These are phyloP conservation scores for Hypothenemus hampei DNA, from an alignment of 1,140 invertebrate species.

Conservation along the genomic window DNA sequence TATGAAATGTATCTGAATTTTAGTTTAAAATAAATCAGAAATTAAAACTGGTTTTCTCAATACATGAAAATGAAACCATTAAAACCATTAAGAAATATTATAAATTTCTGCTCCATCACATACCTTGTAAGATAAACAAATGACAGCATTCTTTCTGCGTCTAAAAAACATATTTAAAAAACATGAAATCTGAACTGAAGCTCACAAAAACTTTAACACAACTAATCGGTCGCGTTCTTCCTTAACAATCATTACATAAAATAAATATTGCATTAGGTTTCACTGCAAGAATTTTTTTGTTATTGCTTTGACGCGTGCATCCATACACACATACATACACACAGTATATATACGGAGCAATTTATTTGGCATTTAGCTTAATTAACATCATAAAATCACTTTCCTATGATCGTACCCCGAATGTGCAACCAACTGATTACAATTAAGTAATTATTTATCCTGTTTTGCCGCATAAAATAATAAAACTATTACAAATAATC, in stretches of 20 bases:
- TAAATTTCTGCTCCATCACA: too few relatives aligned
- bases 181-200: not conserved
- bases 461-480: not conserved
- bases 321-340: not conserved
- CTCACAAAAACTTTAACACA: conserved; percentile 2
- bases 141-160: conserved; percentile 31
- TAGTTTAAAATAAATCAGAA: too few relatives aligned
- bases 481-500: too few relatives aligned
- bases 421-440: conserved; percentile 34
- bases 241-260: conserved; percentile 22
- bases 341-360: not conserved
- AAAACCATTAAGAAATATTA: too few relatives aligned
- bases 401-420: conserved; percentile 33
- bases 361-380: conserved; percentile 6
- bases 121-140: conserved; percentile 43
- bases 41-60: too few relatives aligned
- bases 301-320: conserved; percentile 12
- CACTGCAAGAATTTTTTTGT: conserved; percentile 35
- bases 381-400: conserved; percentile 22
- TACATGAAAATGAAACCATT: not conserved
- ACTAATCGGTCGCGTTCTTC: not conserved
- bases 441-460: conserved; percentile 3
- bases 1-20: too few relatives aligned
- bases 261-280: conserved; percentile 25
- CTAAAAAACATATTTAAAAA: conserved; percentile 26